These are phyloP conservation scores for Agriopis aurantiaria DNA, from an alignment of 2,888 invertebrate genomes.

Conservation along the genomic window DNA sequence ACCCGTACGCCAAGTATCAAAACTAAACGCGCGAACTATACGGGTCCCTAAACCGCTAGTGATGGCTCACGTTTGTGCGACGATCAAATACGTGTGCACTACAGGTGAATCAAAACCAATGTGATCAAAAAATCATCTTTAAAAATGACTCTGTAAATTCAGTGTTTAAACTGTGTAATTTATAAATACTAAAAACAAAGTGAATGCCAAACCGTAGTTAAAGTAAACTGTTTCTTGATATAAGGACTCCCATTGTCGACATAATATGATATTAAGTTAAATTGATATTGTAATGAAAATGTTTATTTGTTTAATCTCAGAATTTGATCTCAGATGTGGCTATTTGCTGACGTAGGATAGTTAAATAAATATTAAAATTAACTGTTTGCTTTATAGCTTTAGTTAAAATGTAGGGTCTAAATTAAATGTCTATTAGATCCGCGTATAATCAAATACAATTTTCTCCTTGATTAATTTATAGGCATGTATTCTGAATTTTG, in stretches of 20 bases:
- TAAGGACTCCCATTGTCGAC: slow-evolving; percentile 7
- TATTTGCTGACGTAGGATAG: slow-evolving; percentile 62
- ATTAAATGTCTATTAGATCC: slow-evolving; percentile 7
- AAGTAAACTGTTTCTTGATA: slow-evolving; percentile 10
- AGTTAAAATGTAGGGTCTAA: slow-evolving; percentile 8
- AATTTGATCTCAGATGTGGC: slow-evolving; percentile 75
- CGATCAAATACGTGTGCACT: slow-evolving; percentile 33
- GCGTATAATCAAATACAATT: neutral
- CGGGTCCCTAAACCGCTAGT: slow-evolving; percentile 29
- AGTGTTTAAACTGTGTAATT: slow-evolving; percentile 43
- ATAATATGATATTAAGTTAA: slow-evolving; percentile 20
- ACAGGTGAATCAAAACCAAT: neutral
- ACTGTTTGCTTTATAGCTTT: slow-evolving; percentile 25
- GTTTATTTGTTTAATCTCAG: slow-evolving; percentile 57
- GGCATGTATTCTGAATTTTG: too few relatives aligned
- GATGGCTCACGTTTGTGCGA: slow-evolving; percentile 32
- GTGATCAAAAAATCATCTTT: slow-evolving; percentile 35
- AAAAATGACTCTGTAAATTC: slow-evolving; percentile 43
- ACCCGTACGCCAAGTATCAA: slow-evolving; percentile 81
- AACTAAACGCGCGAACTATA: slow-evolving; percentile 62
- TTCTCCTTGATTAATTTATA: neutral
- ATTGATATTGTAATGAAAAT: slow-evolving; percentile 40
- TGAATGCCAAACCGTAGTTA: slow-evolving; percentile 75
- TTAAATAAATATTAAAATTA: slow-evolving; percentile 27
- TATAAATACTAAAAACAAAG: slow-evolving; percentile 60